These are phyloP conservation scores for Xestia xanthographa DNA, from an alignment of 2,888 invertebrate genomes.

Conservation along the genomic window DNA sequence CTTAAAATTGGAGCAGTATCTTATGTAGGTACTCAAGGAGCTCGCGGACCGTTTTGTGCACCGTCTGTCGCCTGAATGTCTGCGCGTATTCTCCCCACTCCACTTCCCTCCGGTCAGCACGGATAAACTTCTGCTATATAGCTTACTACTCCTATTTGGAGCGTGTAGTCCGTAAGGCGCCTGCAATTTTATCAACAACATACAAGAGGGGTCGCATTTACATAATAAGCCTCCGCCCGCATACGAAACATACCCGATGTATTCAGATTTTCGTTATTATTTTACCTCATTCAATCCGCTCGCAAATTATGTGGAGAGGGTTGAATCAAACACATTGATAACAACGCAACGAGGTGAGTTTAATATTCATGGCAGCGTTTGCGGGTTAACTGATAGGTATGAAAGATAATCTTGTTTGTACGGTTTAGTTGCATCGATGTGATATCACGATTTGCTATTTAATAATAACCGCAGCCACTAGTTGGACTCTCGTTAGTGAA, in stretches of 20 bases:
- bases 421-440: slow-evolving; percentile 65
- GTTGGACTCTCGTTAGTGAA: slow-evolving; percentile 42
- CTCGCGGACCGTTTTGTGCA: slow-evolving; percentile 47
- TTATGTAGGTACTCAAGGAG: slow-evolving; percentile 40
- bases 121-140: slow-evolving; percentile 61
- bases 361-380: slow-evolving; percentile 76
- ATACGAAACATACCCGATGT: slow-evolving; percentile 76
- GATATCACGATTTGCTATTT: slow-evolving; percentile 56
- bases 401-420: slow-evolving; percentile 68
- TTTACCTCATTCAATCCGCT: slow-evolving; percentile 81
- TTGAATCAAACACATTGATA: slow-evolving; percentile 79
- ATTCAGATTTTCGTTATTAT: slow-evolving; percentile 86
- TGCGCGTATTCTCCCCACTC: slow-evolving; percentile 37
- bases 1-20: slow-evolving; percentile 29
- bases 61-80: slow-evolving; percentile 52
- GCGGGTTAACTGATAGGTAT: slow-evolving; percentile 67
- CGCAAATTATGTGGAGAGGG: slow-evolving; percentile 76
- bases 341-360: slow-evolving; percentile 75
- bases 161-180: slow-evolving; percentile 65
- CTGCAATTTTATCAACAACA: slow-evolving; percentile 84
- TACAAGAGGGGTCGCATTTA: slow-evolving; percentile 84
- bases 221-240: slow-evolving; percentile 83
- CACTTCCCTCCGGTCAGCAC: slow-evolving; percentile 56
- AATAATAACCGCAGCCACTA: slow-evolving; percentile 45
- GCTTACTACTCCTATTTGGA: slow-evolving; percentile 57